Conservation (phyloP, 2,888 invertebrate species). For the Coelinius sp. region DNA sequence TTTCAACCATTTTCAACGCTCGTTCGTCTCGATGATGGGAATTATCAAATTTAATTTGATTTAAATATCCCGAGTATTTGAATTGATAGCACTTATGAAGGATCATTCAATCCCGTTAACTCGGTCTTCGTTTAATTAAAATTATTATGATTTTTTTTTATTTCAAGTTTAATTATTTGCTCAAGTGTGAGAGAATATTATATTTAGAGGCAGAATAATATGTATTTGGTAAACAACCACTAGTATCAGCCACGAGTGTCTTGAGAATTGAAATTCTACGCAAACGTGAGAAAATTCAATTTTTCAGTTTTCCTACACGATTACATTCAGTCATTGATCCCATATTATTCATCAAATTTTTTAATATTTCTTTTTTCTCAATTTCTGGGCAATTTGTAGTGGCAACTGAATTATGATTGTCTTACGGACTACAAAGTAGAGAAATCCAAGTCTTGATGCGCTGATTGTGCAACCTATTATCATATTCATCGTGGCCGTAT, state of each 20-base stretch:
- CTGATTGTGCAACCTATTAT: background rate
- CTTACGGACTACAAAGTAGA: background rate
- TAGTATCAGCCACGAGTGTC: constrained; percentile 9
- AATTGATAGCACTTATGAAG: background rate
- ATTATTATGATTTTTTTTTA: background rate
- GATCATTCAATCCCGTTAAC: background rate
- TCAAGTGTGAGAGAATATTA: constrained; percentile 3
- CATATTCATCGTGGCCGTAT: constrained; percentile 9
- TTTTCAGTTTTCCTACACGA: background rate
- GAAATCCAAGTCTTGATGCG: background rate
- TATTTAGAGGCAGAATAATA: background rate
- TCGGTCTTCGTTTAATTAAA: background rate
- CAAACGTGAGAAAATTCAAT: background rate
- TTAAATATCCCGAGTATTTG: no score
- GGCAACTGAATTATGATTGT: background rate
- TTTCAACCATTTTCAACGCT: no score
- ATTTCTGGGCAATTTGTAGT: background rate
- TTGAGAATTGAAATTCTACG: background rate
- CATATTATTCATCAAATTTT: background rate
- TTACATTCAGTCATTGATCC: background rate
- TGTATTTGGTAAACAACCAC: background rate
- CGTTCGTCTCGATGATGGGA: no score
- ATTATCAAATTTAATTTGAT: no score
- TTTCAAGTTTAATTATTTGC: constrained; percentile 1
- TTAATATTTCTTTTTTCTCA: background rate